Evolutionary conservation across 2,888 invertebrate genomes (phyloP), one percentile per base, ranked within the genome.

Genomic region (Cyaniris semiargus): DNA sequence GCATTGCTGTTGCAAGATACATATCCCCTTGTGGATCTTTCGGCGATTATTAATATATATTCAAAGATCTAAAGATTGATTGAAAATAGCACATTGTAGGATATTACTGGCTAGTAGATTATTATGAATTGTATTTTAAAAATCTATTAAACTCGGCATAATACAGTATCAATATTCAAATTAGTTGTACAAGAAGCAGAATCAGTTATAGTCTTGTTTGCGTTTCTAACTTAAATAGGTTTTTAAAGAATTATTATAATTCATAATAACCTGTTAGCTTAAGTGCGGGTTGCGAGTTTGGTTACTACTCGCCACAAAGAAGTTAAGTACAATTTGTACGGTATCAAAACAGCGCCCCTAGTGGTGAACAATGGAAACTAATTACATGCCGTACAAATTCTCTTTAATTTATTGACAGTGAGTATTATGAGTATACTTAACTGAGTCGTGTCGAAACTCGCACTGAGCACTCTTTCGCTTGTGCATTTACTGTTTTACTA

Each of bases 211-310:
- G 34, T 7, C 34, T 34, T 34, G 34, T 34, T 34, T 34, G 34
- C 7, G 7, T 7, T 34, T 34, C 1, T 1, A 44, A 38, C 38
- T 38, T 38, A 10, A 8, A 8, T 44, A 44, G 10, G 44, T 10
- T 44, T 3, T 44, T 13, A 44, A 44, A 44, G 44, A 44, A 44
- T 53, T 53, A 21, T 53, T 53, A 21, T 21, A 3, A 15, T 74
- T 74, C 74, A 74, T 74, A 74, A 48, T 74, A 23, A 31, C 53
- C 74, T 53, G 53, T 53, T 48, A n/a, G 44, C 48, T 53, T 48
- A 44, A 10, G 53, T 53, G 53, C 3, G 18, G 0, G 5, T 3
- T 53, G 18, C 18, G 18, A 18, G 15, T 18, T 53, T 53, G 3
- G 3, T 15, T 15, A 15, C 48, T 48, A 15, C 48, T 3, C 4